Evolutionary conservation across 1,140 invertebrate species (phyloP).

Genomic region (Paralvinella palmiformis): DNA sequence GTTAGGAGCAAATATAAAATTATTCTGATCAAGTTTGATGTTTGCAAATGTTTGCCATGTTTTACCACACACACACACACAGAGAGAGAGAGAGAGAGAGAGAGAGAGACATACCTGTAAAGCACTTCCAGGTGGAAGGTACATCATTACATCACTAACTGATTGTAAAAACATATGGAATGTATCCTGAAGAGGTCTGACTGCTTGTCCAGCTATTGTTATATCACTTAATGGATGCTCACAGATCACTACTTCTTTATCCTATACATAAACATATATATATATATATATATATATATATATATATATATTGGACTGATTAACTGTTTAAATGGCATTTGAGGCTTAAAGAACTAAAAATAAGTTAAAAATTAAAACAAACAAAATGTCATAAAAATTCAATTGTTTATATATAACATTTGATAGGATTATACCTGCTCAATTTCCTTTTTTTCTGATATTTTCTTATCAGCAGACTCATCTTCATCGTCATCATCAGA

Average conservation of each 20-base stretch:
- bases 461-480: conserved; percentile 30
- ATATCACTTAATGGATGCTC: conserved; percentile 79
- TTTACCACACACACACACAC: no score
- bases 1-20: no score
- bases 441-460: conserved; percentile 32
- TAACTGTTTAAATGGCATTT: background rate
- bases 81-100: no score
- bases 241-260: conserved; percentile 43
- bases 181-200: conserved; percentile 69
- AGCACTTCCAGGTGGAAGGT: conserved; percentile 77
- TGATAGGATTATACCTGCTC: conserved; percentile 21
- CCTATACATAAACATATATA: background rate
- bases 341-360: background rate
- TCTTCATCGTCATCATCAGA: conserved; percentile 40
- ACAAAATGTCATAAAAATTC: background rate
- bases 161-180: conserved; percentile 86
- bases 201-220: conserved; percentile 64
- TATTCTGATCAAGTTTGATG: no score
- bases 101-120: conserved; percentile 54
- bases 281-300: background rate
- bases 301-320: no score
- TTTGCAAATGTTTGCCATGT: no score
- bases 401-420: background rate
- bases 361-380: background rate
- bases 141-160: conserved; percentile 85